These are phyloP conservation scores for Zaprionus taronus DNA, from an alignment of 1,140 invertebrate genomes.

Conservation along the genomic window DNA sequence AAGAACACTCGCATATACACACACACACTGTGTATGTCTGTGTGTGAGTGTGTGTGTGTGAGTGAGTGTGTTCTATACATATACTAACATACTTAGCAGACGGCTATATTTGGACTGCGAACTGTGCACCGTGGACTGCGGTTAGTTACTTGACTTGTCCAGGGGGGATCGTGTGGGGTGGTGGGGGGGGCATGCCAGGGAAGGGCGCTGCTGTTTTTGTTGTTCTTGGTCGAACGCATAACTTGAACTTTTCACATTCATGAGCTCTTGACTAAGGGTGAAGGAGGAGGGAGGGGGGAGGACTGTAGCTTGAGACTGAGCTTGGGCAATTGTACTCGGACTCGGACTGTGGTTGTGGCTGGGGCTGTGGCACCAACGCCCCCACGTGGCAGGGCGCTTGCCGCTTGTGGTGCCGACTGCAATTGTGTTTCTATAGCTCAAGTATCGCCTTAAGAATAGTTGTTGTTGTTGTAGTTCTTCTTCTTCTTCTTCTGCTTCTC, in stretches of 20 bases:
- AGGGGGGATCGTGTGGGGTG: neutral
- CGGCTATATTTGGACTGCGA: slow-evolving; percentile 11
- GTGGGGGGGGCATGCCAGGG: too few species aligned
- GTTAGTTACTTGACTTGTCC: slow-evolving; percentile 21
- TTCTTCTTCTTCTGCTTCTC: neutral
- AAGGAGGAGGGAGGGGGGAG: neutral
- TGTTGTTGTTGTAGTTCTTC: slow-evolving; percentile 4
- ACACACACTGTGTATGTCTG: neutral
- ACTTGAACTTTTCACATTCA: slow-evolving; percentile 77
- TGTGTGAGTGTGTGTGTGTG: slow-evolving; percentile 1
- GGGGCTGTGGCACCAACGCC: slow-evolving; percentile 3
- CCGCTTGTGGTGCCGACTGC: neutral
- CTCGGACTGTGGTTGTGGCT: neutral
- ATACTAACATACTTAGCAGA: slow-evolving; percentile 30
- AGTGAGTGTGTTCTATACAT: slow-evolving; percentile 9
- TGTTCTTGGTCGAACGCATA: slow-evolving; percentile 56
- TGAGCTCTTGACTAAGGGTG: slow-evolving; percentile 16
- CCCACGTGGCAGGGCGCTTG: slow-evolving; percentile 4
- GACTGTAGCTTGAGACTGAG: neutral
- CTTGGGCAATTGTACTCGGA: slow-evolving; percentile 10
- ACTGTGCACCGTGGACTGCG: slow-evolving; percentile 10
- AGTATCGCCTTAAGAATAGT: slow-evolving; percentile 7
- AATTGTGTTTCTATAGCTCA: slow-evolving; percentile 18
- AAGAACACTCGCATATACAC: neutral
- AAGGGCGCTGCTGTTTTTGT: slow-evolving; percentile 45